Percentiles rank a stretch among this genome's conserved stretches.
These are phyloP conservation scores for Sus scrofa DNA, from an alignment of 2,113 vertebrate species.

Conservation along the genomic window T2T-Sscrofa CM000814.6:143322501-143323000, in stretches of 20 bases:
- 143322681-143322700: accelerated
- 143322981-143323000: not conserved
- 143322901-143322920: not conserved
- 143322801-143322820: not conserved
- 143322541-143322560: not conserved
- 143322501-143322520: accelerated
- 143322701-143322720: too few species aligned
- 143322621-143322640: not conserved
- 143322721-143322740: not conserved
- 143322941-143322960: not conserved
- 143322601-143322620: too few species aligned
- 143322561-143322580: not conserved
- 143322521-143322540: not conserved
- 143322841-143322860: not conserved
- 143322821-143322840: not conserved
- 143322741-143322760: not conserved
- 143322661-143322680: accelerated
- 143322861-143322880: not conserved
- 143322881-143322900: not conserved
- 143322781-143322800: not conserved
- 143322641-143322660: too few species aligned
- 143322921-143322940: not conserved
- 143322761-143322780: not conserved
- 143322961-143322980: not conserved
- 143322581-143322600: not conserved